Evolutionary conservation across 2,797 vertebrate genomes (phyloP).

Genomic region (Aphelocoma californica): DNA sequence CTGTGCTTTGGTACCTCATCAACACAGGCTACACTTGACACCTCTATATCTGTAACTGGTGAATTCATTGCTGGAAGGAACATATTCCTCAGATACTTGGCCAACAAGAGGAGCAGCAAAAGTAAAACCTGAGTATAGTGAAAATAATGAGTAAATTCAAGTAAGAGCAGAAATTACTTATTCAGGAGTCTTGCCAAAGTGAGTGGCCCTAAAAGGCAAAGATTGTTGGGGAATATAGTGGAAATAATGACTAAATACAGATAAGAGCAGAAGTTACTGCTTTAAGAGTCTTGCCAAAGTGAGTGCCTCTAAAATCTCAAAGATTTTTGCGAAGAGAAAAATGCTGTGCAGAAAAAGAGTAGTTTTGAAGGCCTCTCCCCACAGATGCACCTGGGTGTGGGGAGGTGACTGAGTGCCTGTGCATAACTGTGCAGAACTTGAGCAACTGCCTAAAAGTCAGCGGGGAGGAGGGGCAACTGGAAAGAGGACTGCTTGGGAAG

Average conservation of each 20-base stretch:
- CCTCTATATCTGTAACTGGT: rapidly evolving
- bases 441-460: neutral
- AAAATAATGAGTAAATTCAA: neutral
- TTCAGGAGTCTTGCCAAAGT: neutral
- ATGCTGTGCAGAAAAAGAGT: neutral
- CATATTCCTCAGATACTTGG: neutral
- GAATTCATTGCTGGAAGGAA: neutral
- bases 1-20: neutral
- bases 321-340: rapidly evolving
- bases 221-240: too few relatives aligned
- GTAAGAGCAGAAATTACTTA: neutral
- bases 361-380: neutral
- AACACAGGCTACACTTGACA: rapidly evolving
- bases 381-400: rapidly evolving
- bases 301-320: neutral
- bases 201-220: neutral
- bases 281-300: neutral
- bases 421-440: rapidly evolving
- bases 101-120: neutral
- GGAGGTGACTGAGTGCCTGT: neutral
- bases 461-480: neutral
- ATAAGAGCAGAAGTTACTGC: neutral
- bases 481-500: neutral
- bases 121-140: neutral
- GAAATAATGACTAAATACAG: neutral